Evolutionary conservation across 1,140 invertebrate species (phyloP), one percentile per base, ranked within the genome.

Genomic region (Ladona fulva): DNA sequence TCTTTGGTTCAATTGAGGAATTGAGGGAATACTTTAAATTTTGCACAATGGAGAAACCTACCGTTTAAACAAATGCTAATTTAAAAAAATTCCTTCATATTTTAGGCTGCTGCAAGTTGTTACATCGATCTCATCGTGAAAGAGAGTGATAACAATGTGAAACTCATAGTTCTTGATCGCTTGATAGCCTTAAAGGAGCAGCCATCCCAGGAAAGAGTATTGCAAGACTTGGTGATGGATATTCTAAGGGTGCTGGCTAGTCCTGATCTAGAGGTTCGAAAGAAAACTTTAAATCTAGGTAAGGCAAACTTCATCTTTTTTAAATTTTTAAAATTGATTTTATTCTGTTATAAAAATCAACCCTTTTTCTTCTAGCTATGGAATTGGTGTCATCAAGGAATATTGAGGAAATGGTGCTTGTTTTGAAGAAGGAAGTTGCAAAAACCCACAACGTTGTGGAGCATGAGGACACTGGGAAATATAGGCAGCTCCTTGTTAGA

Each of bases 111-210:
- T 29, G 97, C 97, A 16, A 93, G 92, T 42, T 97, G 97, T 85
- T 99, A 99, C 85, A 99, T 99, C 82, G 98, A 99, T 83, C 87
- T 99, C 79, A 97, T 99, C 79, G 93, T 99, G 6, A 99, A 99
- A 87, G 98, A 99, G 86, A 98, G 96, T 85, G 98, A 99, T 84
- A 99, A 99, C 86, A 99, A 99, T 89, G 97, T 99, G 0, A 99
- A 99, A 87, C 87, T 99, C 74, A 99, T 99, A 82, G 97, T 99
- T 1, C 87, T 99, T 78, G 97, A 99, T 84, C 91, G 97, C 75
- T 87, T 99, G 76, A 93, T 98, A 81, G 92, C 93, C 1, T 89
- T 99, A 82, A 93, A 93, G 81, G 94, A 95, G 74, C 91, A 92
- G 82, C 92, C 95, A 25, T 90, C 91, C 74, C 95, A 96, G 83